These are phyloP conservation scores for Oryzias javanicus DNA, from an alignment of 2,113 vertebrate species.

Conservation along the genomic window DNA sequence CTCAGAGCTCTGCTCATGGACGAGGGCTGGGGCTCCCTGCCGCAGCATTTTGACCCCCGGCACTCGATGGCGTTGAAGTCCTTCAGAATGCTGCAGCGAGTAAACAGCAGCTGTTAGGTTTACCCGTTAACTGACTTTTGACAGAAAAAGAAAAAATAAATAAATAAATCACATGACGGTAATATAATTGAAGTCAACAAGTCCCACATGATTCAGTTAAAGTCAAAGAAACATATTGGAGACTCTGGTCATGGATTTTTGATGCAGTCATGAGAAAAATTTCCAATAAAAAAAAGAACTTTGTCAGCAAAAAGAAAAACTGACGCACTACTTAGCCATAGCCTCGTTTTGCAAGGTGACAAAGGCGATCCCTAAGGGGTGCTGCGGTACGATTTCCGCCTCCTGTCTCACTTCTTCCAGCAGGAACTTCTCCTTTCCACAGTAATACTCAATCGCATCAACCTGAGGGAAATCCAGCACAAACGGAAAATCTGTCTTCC, in stretches of 20 bases:
- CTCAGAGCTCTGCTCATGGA: slow-evolving; percentile 74
- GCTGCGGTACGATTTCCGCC: slow-evolving; percentile 61
- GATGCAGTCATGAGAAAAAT: neutral
- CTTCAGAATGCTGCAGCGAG: slow-evolving; percentile 83
- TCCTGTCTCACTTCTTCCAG: slow-evolving; percentile 74
- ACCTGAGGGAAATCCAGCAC: slow-evolving; percentile 73
- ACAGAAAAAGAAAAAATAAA: neutral
- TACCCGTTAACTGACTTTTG: slow-evolving; percentile 2
- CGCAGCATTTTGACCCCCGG: slow-evolving; percentile 68
- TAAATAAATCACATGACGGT: neutral
- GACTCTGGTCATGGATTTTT: neutral
- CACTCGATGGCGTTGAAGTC: slow-evolving; percentile 93
- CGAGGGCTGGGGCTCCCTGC: slow-evolving; percentile 82
- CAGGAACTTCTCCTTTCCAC: slow-evolving; percentile 71
- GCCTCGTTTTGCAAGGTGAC: slow-evolving; percentile 88
- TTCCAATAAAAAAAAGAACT: neutral
- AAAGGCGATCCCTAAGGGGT: slow-evolving; percentile 89
- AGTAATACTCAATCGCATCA: slow-evolving; percentile 89
- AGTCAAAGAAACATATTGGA: neutral
- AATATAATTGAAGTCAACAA: neutral
- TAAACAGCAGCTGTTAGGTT: slow-evolving; percentile 16
- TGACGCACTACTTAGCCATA: slow-evolving; percentile 90
- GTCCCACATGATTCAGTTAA: neutral
- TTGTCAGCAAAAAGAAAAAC: neutral
- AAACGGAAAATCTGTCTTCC: neutral